Conservation (phyloP, 2,113 vertebrate genomes). For the Willisornis vidua region DNA sequence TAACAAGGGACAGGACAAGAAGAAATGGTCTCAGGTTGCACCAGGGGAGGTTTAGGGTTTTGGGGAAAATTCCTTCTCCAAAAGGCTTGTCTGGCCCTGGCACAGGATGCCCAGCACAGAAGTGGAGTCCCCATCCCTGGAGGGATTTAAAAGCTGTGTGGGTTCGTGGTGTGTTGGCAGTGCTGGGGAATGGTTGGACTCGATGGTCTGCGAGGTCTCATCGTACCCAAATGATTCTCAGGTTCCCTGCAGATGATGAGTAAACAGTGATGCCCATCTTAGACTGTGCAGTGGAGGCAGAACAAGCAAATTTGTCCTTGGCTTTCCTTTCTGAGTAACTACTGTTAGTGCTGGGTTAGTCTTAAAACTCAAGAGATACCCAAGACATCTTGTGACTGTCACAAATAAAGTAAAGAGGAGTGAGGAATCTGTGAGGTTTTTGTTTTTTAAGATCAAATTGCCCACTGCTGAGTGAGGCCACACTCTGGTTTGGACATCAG, state of each 20-base stretch:
- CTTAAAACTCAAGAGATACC: neutral
- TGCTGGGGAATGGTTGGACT: neutral
- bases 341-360: neutral
- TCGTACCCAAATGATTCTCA: neutral
- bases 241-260: neutral
- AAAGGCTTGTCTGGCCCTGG: neutral
- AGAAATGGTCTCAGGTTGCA: neutral
- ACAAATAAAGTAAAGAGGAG: neutral
- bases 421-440: neutral
- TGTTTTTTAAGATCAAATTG: neutral
- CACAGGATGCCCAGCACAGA: neutral
- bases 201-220: neutral
- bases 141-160: neutral
- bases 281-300: neutral
- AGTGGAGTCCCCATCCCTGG: neutral
- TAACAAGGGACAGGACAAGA: neutral
- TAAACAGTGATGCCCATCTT: neutral
- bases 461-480: neutral
- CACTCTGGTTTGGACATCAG: neutral
- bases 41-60: neutral
- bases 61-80: neutral
- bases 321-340: neutral
- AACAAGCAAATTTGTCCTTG: accelerated
- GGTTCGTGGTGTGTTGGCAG: neutral
- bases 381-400: neutral